Conservation (phyloP, 2,797 vertebrate genomes). For the Rhinatrema bivittatum region DNA sequence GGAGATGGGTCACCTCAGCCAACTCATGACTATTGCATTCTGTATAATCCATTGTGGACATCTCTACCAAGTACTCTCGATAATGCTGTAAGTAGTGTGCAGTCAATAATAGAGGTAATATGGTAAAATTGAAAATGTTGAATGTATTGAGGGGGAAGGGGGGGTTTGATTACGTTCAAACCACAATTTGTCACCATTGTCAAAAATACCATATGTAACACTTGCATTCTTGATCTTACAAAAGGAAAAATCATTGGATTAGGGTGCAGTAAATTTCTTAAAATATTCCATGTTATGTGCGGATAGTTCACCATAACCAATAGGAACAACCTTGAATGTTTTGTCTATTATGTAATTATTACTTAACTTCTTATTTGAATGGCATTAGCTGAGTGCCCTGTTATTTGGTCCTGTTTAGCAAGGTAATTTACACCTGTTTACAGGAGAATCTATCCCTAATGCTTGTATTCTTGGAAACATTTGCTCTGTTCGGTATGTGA, state of each 20-base stretch:
- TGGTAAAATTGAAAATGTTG: not conserved
- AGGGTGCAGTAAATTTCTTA: not conserved
- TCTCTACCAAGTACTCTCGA: conserved; percentile 57
- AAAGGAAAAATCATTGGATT: not conserved
- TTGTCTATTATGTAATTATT: no score
- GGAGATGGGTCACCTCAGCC: conserved; percentile 16
- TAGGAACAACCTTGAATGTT: no score
- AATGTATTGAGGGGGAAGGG: not conserved
- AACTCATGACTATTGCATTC: conserved; percentile 73
- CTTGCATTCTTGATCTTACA: not conserved
- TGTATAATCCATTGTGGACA: conserved; percentile 70
- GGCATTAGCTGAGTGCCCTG: no score
- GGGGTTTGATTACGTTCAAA: conserved; percentile 1
- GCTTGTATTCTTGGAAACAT: no score
- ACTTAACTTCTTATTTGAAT: no score
- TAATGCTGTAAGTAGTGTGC: conserved; percentile 66
- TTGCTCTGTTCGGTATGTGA: no score
- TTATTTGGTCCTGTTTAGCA: no score
- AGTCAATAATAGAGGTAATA: no score
- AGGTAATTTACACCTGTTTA: no score
- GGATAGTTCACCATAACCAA: no score
- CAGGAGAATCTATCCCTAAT: no score
- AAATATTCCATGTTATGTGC: no score
- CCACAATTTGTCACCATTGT: not conserved
- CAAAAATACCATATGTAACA: not conserved